A percentile compares a stretch with the other conserved stretches of the same genome.
Conservation (phyloP, 2,888 invertebrate genomes). For the Ephialtes manifestator region DNA sequence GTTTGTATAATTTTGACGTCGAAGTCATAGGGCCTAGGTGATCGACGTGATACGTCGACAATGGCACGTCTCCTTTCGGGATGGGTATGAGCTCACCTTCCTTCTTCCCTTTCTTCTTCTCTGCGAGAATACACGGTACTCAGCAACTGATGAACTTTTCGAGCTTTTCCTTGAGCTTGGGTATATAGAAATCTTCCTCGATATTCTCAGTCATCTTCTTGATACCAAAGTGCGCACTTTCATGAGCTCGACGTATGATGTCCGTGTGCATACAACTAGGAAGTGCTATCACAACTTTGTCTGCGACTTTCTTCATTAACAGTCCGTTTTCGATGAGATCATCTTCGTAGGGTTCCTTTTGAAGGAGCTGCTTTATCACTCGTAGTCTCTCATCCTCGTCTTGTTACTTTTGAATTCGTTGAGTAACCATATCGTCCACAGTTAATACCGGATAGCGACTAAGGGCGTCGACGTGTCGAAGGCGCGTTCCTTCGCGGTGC, state of each 20-base stretch:
- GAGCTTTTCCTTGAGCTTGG: constrained; percentile 40
- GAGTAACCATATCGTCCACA: background rate
- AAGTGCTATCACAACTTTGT: constrained; percentile 72
- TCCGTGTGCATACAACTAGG: constrained; percentile 80
- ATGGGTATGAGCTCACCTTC: constrained; percentile 75
- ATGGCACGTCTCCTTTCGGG: constrained; percentile 74
- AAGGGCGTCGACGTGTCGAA: constrained; percentile 55
- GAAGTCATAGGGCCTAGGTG: constrained; percentile 55
- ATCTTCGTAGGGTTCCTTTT: background rate
- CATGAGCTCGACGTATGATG: constrained; percentile 80
- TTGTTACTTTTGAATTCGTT: constrained; percentile 19
- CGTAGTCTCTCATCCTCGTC: constrained; percentile 17
- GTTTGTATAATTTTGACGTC: constrained; percentile 76
- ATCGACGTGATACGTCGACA: constrained; percentile 77
- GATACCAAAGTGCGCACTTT: constrained; percentile 79
- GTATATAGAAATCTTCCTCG: constrained; percentile 32
- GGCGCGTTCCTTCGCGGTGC: constrained; percentile 44
- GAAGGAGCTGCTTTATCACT: background rate
- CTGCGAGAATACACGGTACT: constrained; percentile 73
- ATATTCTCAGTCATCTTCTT: constrained; percentile 72
- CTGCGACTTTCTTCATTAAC: constrained; percentile 48
- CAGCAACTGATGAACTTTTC: constrained; percentile 60
- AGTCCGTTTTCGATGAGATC: constrained; percentile 11
- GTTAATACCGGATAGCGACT: constrained; percentile 44
- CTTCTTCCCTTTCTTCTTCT: constrained; percentile 73